Percentiles rank a stretch among this genome's conserved stretches.
These are phyloP conservation scores for Elmis aenea DNA, from an alignment of 2,888 invertebrate species.

Conservation along the genomic window DNA sequence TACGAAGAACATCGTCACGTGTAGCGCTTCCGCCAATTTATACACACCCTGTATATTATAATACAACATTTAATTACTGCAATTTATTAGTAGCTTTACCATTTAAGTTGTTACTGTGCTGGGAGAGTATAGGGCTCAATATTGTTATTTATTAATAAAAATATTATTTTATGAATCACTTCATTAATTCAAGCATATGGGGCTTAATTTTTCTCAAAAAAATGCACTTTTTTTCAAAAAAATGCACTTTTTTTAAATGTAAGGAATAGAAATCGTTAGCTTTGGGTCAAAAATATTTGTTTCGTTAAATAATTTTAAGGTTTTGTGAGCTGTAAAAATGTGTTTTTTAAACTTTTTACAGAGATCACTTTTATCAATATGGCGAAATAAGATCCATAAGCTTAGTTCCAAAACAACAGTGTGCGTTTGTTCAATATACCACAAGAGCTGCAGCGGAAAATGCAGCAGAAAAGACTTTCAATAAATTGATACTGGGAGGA, in stretches of 20 bases:
- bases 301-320: constrained; percentile 2
- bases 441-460: constrained; percentile 84
- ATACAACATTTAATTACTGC: too few relatives aligned
- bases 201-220: too few relatives aligned
- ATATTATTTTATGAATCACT: too few relatives aligned
- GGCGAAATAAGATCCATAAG: constrained; percentile 95
- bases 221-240: too few relatives aligned
- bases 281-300: neutral
- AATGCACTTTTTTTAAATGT: constrained; percentile 1
- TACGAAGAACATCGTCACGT: too few relatives aligned
- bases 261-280: constrained; percentile 1
- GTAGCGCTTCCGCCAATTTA: too few relatives aligned
- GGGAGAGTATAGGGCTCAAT: too few relatives aligned
- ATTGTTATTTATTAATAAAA: too few relatives aligned
- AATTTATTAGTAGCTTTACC: too few relatives aligned
- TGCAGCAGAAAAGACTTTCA: constrained; percentile 94
- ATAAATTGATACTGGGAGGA: constrained; percentile 78
- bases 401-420: constrained; percentile 87
- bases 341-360: constrained; percentile 34
- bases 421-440: constrained; percentile 96
- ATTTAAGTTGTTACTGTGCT: too few relatives aligned
- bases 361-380: constrained; percentile 97
- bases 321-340: neutral
- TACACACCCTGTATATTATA: too few relatives aligned
- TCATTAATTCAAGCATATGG: too few relatives aligned